A percentile compares a stretch with the other conserved stretches of the same genome.
These are phyloP conservation scores for Lanistes nyassanus DNA, from an alignment of 1,140 invertebrate species.

Conservation along the genomic window DNA sequence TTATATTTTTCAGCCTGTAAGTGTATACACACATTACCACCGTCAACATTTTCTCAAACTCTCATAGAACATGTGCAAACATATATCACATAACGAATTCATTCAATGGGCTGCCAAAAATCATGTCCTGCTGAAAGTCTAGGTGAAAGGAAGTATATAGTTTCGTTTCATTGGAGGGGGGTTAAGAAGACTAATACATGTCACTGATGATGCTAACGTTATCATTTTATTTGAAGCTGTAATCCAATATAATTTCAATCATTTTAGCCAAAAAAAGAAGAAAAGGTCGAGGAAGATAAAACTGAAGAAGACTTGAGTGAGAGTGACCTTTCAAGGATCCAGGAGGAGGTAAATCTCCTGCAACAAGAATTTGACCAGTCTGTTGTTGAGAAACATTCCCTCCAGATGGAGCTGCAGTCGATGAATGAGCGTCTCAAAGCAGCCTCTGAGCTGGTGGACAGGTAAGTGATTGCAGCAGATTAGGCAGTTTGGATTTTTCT, in stretches of 20 bases:
- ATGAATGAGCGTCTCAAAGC: slow-evolving; percentile 66
- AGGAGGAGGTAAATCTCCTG: slow-evolving; percentile 56
- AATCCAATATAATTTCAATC: background rate
- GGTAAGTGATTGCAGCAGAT: too few relatives aligned
- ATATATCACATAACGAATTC: too few relatives aligned
- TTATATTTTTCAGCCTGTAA: background rate
- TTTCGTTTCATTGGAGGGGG: background rate
- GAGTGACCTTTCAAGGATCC: slow-evolving; percentile 60
- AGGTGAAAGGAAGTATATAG: too few relatives aligned
- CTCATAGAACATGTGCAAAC: too few relatives aligned
- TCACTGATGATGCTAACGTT: background rate
- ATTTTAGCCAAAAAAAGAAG: slow-evolving; percentile 41
- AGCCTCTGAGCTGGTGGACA: slow-evolving; percentile 56
- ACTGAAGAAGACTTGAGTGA: slow-evolving; percentile 58
- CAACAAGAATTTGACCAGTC: slow-evolving; percentile 63
- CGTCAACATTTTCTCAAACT: too few relatives aligned
- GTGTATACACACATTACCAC: too few relatives aligned
- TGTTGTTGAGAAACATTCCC: slow-evolving; percentile 64
- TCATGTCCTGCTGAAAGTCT: too few relatives aligned
- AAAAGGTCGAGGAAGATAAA: slow-evolving; percentile 31
- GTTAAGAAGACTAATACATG: background rate
- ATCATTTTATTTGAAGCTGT: background rate
- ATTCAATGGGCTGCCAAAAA: too few relatives aligned
- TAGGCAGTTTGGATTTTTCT: too few relatives aligned
- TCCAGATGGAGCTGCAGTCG: slow-evolving; percentile 62